phyloP scores from a whole-genome alignment of 2,888 invertebrate genomes.

The Heliconius cydno region DNA sequence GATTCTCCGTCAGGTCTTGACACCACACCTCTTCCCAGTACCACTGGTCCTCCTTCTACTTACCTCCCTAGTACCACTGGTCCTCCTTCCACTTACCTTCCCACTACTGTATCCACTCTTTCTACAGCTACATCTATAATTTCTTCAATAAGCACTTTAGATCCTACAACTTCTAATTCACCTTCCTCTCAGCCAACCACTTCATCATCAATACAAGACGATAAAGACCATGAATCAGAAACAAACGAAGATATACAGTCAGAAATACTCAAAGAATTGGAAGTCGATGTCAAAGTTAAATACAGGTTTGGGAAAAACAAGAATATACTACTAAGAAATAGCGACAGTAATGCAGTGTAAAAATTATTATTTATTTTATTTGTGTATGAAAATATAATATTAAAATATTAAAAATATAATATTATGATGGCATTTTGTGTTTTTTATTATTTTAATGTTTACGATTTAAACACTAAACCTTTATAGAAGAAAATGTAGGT shows the following conservation, averaged over 20 bases:
- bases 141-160: background rate
- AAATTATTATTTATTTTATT: background rate
- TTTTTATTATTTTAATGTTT: background rate
- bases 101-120: background rate
- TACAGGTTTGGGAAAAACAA: background rate
- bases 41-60: too few species aligned
- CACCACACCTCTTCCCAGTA: background rate
- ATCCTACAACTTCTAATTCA: background rate
- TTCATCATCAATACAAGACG: background rate
- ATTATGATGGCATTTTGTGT: background rate
- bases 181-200: background rate
- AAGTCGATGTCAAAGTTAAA: slow-evolving; percentile 11
- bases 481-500: too few species aligned
- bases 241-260: background rate
- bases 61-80: background rate
- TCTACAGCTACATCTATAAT: background rate
- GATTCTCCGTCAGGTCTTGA: slow-evolving; percentile 2
- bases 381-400: background rate
- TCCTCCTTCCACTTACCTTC: background rate
- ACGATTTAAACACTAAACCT: background rate
- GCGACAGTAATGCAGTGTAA: background rate
- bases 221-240: background rate
- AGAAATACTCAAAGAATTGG: slow-evolving; percentile 11
- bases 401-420: background rate
- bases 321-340: background rate